Conservation (phyloP, 2,113 vertebrate genomes). For the Xiphophorus hellerii region DNA sequence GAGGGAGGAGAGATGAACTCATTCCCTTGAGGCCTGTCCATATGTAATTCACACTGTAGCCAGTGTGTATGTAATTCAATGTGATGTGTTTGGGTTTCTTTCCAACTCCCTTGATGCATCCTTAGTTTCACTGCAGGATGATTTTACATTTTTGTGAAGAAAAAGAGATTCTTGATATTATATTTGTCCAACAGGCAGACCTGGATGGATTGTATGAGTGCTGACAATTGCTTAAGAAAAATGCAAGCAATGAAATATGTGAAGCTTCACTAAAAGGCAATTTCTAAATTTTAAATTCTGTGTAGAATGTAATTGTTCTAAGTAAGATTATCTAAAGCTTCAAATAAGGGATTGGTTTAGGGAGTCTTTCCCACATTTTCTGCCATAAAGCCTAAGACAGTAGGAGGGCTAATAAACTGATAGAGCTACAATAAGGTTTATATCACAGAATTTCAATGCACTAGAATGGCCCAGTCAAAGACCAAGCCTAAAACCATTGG, state of each 20-base stretch:
- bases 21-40: conserved; percentile 40
- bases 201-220: conserved; percentile 55
- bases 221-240: conserved; percentile 34
- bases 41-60: conserved; percentile 34
- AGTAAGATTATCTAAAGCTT: not conserved
- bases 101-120: conserved; percentile 48
- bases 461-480: no score
- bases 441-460: no score
- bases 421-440: no score
- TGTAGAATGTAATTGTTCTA: not conserved
- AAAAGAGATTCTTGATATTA: conserved; percentile 69
- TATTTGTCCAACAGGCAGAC: conserved; percentile 56
- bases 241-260: no score
- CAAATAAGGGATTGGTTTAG: not conserved
- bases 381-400: no score
- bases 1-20: conserved; percentile 14
- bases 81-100: conserved; percentile 17
- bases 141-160: conserved; percentile 42
- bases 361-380: not conserved
- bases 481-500: no score
- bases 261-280: no score
- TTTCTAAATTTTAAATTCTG: not conserved
- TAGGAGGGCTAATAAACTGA: no score
- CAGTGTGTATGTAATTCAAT: conserved; percentile 60
- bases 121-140: conserved; percentile 40